phyloP scores from a whole-genome alignment of 2,797 vertebrate genomes.

The Pseudochromis fuscus region DNA sequence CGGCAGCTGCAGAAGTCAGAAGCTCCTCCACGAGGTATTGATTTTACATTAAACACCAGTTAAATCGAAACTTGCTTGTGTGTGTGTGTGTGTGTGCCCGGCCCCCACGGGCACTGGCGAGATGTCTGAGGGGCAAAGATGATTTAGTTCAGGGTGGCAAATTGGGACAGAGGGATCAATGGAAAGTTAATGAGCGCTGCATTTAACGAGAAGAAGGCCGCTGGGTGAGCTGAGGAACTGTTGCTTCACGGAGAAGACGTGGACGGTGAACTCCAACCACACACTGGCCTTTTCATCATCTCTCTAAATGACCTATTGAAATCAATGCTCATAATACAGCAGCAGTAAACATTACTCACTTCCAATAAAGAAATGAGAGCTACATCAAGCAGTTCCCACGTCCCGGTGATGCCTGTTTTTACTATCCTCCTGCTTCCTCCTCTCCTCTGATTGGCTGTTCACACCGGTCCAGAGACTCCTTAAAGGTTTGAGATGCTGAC shows the following conservation, averaged over 20 bases:
- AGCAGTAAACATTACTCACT: constrained; percentile 6
- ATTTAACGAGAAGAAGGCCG: constrained; percentile 43
- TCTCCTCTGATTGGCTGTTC: constrained; percentile 12
- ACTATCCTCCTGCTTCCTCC: background rate
- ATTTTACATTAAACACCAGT: constrained; percentile 75
- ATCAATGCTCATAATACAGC: constrained; percentile 11
- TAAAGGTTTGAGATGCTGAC: background rate
- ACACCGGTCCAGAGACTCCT: constrained; percentile 25
- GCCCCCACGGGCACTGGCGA: constrained; percentile 28
- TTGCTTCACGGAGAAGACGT: constrained; percentile 23
- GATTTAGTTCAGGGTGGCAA: constrained; percentile 67
- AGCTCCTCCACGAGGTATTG: constrained; percentile 61
- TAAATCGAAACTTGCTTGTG: constrained; percentile 56
- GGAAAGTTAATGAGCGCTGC: constrained; percentile 64
- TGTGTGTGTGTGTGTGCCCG: constrained; percentile 30
- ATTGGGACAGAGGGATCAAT: constrained; percentile 62
- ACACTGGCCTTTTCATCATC: constrained; percentile 22
- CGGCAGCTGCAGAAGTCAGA: constrained; percentile 36
- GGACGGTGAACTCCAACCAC: background rate
- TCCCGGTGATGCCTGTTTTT: background rate
- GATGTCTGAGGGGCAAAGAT: constrained; percentile 35
- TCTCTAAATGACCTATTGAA: constrained; percentile 15
- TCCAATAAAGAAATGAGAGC: constrained; percentile 15
- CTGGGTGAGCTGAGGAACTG: constrained; percentile 42
- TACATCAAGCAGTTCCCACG: background rate